phyloP scores from a whole-genome alignment of 2,888 invertebrate genomes.

The Anorthoa munda region DNA sequence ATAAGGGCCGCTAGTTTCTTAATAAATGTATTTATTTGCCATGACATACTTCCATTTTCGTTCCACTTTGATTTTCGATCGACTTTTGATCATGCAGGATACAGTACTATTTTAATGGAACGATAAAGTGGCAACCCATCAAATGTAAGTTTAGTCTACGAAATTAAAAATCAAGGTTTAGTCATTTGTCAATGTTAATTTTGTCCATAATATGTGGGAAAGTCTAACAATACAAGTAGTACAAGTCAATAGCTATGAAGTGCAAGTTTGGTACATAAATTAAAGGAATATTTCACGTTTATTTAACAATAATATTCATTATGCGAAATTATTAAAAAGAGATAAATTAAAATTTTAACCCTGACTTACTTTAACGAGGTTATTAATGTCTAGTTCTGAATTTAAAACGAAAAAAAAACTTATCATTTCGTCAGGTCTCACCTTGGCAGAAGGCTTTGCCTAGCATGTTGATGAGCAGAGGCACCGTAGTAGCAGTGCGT shows the following conservation, averaged over 20 bases:
- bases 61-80: too few species aligned
- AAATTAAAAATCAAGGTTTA: background rate
- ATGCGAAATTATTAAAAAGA: background rate
- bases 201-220: constrained; percentile 35
- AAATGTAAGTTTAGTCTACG: too few species aligned
- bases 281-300: constrained; percentile 53
- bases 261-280: constrained; percentile 61
- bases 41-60: too few species aligned
- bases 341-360: constrained; percentile 11
- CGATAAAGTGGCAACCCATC: too few species aligned
- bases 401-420: constrained; percentile 19
- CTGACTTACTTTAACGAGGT: constrained; percentile 31
- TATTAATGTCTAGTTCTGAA: constrained; percentile 33
- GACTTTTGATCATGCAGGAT: too few species aligned
- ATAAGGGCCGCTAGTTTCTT: too few species aligned
- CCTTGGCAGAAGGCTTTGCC: constrained; percentile 33
- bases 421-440: constrained; percentile 30
- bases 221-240: constrained; percentile 51
- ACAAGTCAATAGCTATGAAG: constrained; percentile 77
- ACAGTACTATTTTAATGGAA: too few species aligned
- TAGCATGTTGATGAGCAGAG: constrained; percentile 49
- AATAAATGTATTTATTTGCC: too few species aligned
- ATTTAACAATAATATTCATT: background rate
- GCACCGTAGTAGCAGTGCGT: constrained; percentile 32
- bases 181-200: constrained; percentile 33